Percentiles rank a stretch among this genome's conserved stretches.
These are phyloP conservation scores for Phalacrocorax aristotelis DNA, from an alignment of 2,113 vertebrate genomes.

Conservation along the genomic window DNA sequence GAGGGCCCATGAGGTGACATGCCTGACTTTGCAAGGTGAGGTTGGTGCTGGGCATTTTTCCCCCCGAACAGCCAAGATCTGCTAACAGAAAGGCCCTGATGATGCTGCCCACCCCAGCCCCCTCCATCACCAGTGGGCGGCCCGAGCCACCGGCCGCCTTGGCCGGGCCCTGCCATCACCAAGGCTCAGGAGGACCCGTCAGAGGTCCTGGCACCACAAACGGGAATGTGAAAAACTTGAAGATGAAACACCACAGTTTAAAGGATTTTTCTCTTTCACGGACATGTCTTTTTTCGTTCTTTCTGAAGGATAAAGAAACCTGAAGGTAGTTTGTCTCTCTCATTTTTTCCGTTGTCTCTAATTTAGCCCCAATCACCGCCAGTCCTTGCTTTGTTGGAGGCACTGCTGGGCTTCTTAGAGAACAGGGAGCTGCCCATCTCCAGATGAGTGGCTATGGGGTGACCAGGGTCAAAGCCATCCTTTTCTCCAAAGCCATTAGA, in stretches of 20 bases:
- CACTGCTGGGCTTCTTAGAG: background rate
- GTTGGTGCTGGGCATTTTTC: background rate
- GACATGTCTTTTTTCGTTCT: too few relatives aligned
- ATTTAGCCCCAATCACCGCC: accelerated
- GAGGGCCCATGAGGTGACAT: background rate
- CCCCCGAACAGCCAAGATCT: accelerated
- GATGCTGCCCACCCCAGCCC: background rate
- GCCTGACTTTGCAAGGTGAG: background rate
- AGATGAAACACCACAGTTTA: background rate
- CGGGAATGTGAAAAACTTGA: accelerated
- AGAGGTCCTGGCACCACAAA: background rate
- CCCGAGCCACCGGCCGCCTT: accelerated
- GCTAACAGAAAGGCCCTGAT: accelerated
- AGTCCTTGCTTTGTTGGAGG: background rate
- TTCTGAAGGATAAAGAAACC: background rate
- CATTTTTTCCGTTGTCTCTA: background rate
- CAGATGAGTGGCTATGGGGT: background rate
- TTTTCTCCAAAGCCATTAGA: background rate
- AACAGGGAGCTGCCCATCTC: background rate
- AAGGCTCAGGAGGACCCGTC: background rate
- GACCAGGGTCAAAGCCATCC: background rate
- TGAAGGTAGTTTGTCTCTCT: background rate
- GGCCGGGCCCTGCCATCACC: background rate
- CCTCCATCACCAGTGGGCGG: accelerated
- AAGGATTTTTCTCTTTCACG: background rate